Evolutionary conservation across 2,888 invertebrate genomes (phyloP), one percentile per base, ranked within the genome.

Genomic region (Parochlus steinenii): DNA sequence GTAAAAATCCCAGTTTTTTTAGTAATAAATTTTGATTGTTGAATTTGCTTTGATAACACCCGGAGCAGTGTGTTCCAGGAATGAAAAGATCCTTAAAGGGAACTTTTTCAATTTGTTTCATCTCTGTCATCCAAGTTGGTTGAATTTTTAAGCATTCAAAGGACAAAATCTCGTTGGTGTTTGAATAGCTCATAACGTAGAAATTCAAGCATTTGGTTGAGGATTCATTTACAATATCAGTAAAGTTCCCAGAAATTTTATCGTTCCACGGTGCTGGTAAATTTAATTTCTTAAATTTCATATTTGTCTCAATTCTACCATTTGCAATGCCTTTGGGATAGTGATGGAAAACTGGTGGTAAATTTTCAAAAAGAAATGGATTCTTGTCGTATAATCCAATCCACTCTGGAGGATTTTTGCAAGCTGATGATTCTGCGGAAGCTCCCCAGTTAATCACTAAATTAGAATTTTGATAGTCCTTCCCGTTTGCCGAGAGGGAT

Each of bases 91-190:
- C 43, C 40, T 53, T 58, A 1, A 58, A 40, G 5, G 52, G 50
- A 42, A 56, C 43, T 19, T 41, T 42, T 3, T 40, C 42, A 2
- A 55, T 45, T 33, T 52, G 47, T 4, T 40, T 28, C 19, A 47
- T 45, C 31, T 81, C 75, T 47, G 69, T 67, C 82, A 86, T 82
- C 86, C 87, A 87, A 16, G 76, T 79, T 0, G 86, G 85, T 50
- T 78, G 74, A 41, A 82, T 79, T 50, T 74, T 74, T 16, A 87
- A 56, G 49, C 86, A 86, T 45, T 75, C 71, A 2, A 57, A 48
- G 33, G 65, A 65, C 27, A 73, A 64, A 19, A 71, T 55, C 40
- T 77, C 66, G 14, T 62, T 62, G n/a, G 53, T 55, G 43, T 68
- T 65, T 31, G 65, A 69, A 28, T 64, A 66, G n/a, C 77, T 71